Base-by-base conservation (phyloP, 1,140 invertebrate genomes). In the Aphaenogaster rudis region DNA sequence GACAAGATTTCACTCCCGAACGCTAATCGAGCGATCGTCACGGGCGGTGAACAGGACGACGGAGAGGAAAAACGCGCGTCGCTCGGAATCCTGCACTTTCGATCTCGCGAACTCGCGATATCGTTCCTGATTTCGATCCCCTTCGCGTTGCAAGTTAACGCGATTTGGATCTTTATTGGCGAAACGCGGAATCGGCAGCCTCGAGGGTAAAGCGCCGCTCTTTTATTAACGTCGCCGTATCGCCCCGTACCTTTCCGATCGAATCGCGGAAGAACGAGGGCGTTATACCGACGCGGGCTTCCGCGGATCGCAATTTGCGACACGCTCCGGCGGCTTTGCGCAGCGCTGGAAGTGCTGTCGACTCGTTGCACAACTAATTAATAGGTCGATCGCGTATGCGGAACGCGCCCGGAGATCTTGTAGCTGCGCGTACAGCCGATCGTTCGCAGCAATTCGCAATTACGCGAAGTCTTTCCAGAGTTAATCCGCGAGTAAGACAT, bases 1-100 rank as follows among this genome's bases (percentile, higher is more conserved):
- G 92, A 92, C 88, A 84, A 85, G 88, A 90, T 91, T 90, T 93
- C 90, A 87, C 89, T 91, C 88, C 91, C 88, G 59, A 72, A 82
- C 66, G 54, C 21, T 69, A 69, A 54, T 91, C 77, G 77, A 88
- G 76, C 57, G 78, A 64, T 84, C 69, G 80, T 92, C 86, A 92
- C 63, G 87, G 86, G 21, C 63, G 42, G 52, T 81, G 79, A 74
- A 74, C 74, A 77, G 42, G 28, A 28, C 13, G 13, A 63, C 66
- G 64, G 42, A 45, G 21, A 9, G 42, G 21, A 59, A 76, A 88
- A 72, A 78, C 39, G 52, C 64, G 33, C 42, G 54, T 48, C 66
- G 50, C 33, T 72, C 36, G 67, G 52, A 82, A 82, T 71, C 13
- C 52, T n/a, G 42, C 9, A 50, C 42, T 76, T 72, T 63, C 80